Evolutionary conservation across 1,140 invertebrate genomes (phyloP).

Genomic region (Bombus superbus): DNA sequence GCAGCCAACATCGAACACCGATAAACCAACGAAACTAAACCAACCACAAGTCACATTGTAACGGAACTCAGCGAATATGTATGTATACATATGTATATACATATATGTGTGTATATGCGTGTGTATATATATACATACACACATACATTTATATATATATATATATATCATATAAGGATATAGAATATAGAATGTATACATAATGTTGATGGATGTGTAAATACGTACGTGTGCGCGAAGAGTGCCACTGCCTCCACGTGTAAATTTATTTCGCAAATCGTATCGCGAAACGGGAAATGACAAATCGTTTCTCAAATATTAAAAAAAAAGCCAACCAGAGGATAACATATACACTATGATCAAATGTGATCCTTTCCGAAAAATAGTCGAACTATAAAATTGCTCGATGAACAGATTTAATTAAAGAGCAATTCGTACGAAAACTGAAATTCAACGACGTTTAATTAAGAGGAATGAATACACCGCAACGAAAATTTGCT

Average conservation of each 20-base stretch:
- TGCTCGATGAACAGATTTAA: not conserved
- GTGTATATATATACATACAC: too few species aligned
- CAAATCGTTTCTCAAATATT: not conserved
- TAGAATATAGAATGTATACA: slow-evolving; percentile 57
- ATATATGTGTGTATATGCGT: not conserved
- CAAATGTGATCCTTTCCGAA: not conserved
- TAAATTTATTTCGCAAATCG: not conserved
- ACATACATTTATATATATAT: slow-evolving; percentile 3
- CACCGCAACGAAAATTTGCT: slow-evolving; percentile 15
- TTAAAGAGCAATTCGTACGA: not conserved
- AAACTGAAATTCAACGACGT: slow-evolving; percentile 13
- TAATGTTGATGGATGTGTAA: slow-evolving; percentile 59
- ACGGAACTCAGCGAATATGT: slow-evolving; percentile 76
- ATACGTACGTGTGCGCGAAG: slow-evolving; percentile 70
- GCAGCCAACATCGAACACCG: slow-evolving; percentile 82
- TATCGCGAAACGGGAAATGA: not conserved
- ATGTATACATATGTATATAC: slow-evolving; percentile 35
- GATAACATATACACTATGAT: not conserved
- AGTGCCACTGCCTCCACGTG: slow-evolving; percentile 56
- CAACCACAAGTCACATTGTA: slow-evolving; percentile 81
- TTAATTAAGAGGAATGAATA: slow-evolving; percentile 42
- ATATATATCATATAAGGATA: not conserved
- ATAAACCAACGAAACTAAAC: slow-evolving; percentile 81
- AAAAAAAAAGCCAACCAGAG: too few species aligned
- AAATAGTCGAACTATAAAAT: not conserved